Conservation (phyloP, 2,888 invertebrate species). For the Oxystoma pomonae region DNA sequence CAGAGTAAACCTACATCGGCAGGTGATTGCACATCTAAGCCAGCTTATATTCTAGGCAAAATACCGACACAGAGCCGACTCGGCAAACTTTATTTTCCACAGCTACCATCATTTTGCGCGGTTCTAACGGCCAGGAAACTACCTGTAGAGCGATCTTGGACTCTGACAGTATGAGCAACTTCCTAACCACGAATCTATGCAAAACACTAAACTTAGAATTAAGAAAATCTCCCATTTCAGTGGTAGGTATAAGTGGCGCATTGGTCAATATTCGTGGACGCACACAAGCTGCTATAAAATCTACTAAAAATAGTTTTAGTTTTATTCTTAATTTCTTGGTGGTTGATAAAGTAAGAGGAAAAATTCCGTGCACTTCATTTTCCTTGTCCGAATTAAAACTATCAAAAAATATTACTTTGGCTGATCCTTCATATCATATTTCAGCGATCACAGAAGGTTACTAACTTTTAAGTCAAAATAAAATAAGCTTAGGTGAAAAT, state of each 20-base stretch:
- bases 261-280: background rate
- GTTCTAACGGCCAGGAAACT: too few relatives aligned
- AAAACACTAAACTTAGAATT: too few relatives aligned
- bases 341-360: background rate
- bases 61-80: too few relatives aligned
- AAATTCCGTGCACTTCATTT: background rate
- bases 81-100: too few relatives aligned
- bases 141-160: too few relatives aligned
- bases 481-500: background rate
- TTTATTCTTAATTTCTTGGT: background rate
- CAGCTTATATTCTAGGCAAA: too few relatives aligned
- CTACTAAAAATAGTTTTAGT: background rate
- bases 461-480: background rate
- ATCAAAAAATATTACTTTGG: slow-evolving; percentile 7
- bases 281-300: background rate
- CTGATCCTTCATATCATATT: background rate
- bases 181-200: too few relatives aligned
- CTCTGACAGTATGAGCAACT: too few relatives aligned
- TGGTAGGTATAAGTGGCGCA: background rate
- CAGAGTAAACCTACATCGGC: too few relatives aligned
- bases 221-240: too few relatives aligned
- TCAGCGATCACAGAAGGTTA: background rate
- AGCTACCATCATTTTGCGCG: too few relatives aligned
- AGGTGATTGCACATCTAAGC: too few relatives aligned
- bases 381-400: background rate